phyloP scores from a whole-genome alignment of 2,113 vertebrate species.

The Limnothrissa miodon region DNA sequence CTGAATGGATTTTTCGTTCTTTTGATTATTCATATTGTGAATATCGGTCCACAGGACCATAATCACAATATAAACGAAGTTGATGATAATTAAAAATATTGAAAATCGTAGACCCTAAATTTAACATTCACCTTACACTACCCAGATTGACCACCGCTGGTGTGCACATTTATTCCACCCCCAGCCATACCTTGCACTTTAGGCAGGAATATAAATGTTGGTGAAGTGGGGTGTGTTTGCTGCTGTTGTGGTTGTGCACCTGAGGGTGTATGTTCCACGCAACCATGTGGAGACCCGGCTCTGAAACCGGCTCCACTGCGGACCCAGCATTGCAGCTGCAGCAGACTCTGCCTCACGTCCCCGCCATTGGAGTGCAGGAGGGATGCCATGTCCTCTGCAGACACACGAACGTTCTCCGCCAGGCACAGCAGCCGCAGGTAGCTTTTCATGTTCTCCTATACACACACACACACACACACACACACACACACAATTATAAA shows the following conservation, averaged over 20 bases:
- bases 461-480: background rate
- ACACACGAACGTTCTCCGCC: slow-evolving; percentile 82
- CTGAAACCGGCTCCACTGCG: slow-evolving; percentile 77
- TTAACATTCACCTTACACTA: no score
- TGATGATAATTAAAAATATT: no score
- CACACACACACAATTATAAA: background rate
- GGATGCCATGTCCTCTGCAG: slow-evolving; percentile 74
- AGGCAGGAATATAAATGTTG: no score
- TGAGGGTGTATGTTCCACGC: background rate
- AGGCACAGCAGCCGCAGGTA: slow-evolving; percentile 90
- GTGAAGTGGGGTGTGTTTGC: no score
- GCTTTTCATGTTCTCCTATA: slow-evolving; percentile 77
- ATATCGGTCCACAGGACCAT: no score
- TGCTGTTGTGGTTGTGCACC: background rate
- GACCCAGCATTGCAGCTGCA: slow-evolving; percentile 90
- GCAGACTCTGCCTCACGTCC: slow-evolving; percentile 88
- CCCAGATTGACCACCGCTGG: no score
- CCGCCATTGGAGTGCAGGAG: slow-evolving; percentile 80
- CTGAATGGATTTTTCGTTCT: no score
- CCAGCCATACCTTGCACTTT: no score
- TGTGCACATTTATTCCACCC: no score
- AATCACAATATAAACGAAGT: no score
- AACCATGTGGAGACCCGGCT: background rate
- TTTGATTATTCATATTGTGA: no score
- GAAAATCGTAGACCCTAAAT: no score